These are phyloP conservation scores for Silurus asotus DNA, from an alignment of 2,113 vertebrate genomes.

Conservation along the genomic window DNA sequence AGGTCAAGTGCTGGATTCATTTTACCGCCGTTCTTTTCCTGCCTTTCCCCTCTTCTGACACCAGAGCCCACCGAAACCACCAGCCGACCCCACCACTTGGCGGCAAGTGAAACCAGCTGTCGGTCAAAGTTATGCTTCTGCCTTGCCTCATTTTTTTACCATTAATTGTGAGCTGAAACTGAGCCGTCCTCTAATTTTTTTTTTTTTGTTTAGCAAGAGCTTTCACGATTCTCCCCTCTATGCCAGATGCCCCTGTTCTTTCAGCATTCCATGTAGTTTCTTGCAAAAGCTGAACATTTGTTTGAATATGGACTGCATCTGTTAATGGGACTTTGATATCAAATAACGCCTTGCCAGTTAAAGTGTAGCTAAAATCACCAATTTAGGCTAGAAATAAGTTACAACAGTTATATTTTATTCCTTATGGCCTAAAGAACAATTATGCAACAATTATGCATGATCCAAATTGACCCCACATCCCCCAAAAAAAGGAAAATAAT, in stretches of 20 bases:
- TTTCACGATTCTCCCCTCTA: background rate
- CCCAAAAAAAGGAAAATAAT: background rate
- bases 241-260: slow-evolving; percentile 36
- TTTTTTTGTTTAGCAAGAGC: slow-evolving; percentile 45
- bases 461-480: background rate
- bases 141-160: slow-evolving; percentile 26
- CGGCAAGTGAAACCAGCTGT: slow-evolving; percentile 52
- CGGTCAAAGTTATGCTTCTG: slow-evolving; percentile 37
- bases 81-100: slow-evolving; percentile 45
- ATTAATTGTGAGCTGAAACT: slow-evolving; percentile 46
- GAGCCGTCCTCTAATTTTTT: slow-evolving; percentile 8
- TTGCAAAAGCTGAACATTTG: slow-evolving; percentile 29
- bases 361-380: background rate
- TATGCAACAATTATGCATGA: background rate
- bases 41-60: slow-evolving; percentile 38
- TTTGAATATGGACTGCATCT: background rate
- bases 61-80: slow-evolving; percentile 49
- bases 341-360: background rate
- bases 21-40: slow-evolving; percentile 45
- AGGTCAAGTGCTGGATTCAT: slow-evolving; percentile 55
- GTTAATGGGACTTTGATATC: slow-evolving; percentile 11
- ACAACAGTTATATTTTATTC: background rate
- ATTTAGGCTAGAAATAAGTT: background rate
- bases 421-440: background rate
- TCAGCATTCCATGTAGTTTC: background rate